phyloP scores from a whole-genome alignment of 2,797 vertebrate species.

The Sebastiscus albofasciatus region DNA sequence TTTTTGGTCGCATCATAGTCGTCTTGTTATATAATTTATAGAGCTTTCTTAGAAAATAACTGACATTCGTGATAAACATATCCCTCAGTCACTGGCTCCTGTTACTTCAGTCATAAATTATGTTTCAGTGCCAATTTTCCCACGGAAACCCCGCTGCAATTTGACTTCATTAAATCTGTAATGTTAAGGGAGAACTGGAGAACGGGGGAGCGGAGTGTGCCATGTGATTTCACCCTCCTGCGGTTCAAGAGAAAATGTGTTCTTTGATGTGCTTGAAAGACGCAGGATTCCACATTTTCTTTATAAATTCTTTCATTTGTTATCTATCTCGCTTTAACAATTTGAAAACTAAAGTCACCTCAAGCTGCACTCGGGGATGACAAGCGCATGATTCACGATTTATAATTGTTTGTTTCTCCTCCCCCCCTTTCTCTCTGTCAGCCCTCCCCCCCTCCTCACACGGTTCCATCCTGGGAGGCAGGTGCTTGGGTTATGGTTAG shows the following conservation, averaged over 20 bases:
- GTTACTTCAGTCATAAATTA: slow-evolving; percentile 55
- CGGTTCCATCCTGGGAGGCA: slow-evolving; percentile 56
- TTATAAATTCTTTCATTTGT: slow-evolving; percentile 68
- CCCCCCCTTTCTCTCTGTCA: background rate
- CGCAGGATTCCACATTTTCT: slow-evolving; percentile 60
- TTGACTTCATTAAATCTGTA: slow-evolving; percentile 73
- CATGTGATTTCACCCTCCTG: slow-evolving; percentile 57
- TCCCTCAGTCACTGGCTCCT: slow-evolving; percentile 41
- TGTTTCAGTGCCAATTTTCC: slow-evolving; percentile 45
- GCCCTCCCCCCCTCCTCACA: background rate
- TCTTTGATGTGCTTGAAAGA: slow-evolving; percentile 76
- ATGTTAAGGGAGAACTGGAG: slow-evolving; percentile 59
- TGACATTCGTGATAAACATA: slow-evolving; percentile 50
- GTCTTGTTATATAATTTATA: slow-evolving; percentile 30
- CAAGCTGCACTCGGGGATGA: slow-evolving; percentile 39
- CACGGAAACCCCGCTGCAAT: slow-evolving; percentile 56
- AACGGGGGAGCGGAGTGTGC: slow-evolving; percentile 38
- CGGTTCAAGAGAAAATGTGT: slow-evolving; percentile 56
- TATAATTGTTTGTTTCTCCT: slow-evolving; percentile 57
- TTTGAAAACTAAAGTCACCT: slow-evolving; percentile 59
- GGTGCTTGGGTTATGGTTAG: slow-evolving; percentile 67
- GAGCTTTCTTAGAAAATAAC: slow-evolving; percentile 18
- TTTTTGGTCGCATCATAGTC: background rate
- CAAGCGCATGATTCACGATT: slow-evolving; percentile 39
- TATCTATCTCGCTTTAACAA: slow-evolving; percentile 62